phyloP scores from a whole-genome alignment of 2,113 vertebrate genomes.

The Phainopepla nitens region DNA sequence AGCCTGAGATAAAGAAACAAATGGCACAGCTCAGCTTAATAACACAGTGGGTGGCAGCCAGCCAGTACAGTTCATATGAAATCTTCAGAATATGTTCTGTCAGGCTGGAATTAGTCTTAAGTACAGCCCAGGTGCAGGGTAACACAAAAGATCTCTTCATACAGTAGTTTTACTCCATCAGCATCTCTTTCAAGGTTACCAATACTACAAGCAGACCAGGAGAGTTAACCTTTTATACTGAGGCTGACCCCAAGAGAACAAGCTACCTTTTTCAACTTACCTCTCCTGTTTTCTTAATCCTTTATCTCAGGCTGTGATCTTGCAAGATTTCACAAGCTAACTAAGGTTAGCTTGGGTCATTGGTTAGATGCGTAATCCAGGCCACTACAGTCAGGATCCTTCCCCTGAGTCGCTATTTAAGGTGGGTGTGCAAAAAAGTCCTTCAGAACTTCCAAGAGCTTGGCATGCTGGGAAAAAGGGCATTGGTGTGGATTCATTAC shows the following conservation, averaged over 20 bases:
- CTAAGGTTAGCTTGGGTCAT: slow-evolving; percentile 8
- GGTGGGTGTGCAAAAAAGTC: background rate
- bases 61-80: background rate
- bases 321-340: background rate
- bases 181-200: slow-evolving; percentile 2
- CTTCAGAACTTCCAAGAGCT: background rate
- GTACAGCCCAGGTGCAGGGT: background rate
- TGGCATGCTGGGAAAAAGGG: background rate
- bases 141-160: background rate
- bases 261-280: background rate
- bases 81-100: slow-evolving; percentile 15
- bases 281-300: background rate
- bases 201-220: background rate
- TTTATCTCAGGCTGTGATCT: background rate
- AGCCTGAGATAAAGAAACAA: slow-evolving; percentile 26
- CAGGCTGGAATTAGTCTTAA: background rate
- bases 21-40: slow-evolving; percentile 1
- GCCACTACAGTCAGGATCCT: background rate
- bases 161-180: background rate
- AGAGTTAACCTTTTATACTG: background rate
- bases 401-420: background rate
- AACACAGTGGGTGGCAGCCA: background rate
- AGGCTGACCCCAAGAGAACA: background rate
- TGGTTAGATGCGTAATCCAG: background rate
- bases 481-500: background rate